Evolutionary conservation across 2,888 invertebrate species (phyloP).

Genomic region (Ligdia adustata): DNA sequence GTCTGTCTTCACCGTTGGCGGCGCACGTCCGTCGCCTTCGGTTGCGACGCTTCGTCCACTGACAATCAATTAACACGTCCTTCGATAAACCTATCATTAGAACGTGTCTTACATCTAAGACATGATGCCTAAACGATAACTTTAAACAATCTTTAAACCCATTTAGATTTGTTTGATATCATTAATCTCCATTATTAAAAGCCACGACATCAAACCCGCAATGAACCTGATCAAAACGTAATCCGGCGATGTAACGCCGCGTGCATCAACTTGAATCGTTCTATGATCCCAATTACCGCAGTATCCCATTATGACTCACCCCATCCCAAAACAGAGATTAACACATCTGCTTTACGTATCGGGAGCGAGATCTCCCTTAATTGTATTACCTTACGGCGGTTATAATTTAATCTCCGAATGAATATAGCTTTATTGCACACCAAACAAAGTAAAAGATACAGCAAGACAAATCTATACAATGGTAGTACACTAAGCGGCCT

Average conservation of each 20-base stretch:
- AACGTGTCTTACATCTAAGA: too few relatives aligned
- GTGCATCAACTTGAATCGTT: slow-evolving; percentile 29
- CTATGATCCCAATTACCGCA: slow-evolving; percentile 35
- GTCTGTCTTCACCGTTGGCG: slow-evolving; percentile 26
- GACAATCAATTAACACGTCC: slow-evolving; percentile 23
- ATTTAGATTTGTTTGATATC: too few relatives aligned
- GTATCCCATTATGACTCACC: slow-evolving; percentile 32
- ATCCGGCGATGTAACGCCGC: slow-evolving; percentile 17
- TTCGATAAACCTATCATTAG: too few relatives aligned
- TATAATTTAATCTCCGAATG: slow-evolving; percentile 59
- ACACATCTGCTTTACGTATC: slow-evolving; percentile 45
- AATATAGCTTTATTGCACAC: too few relatives aligned
- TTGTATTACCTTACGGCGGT: slow-evolving; percentile 43
- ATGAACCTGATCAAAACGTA: slow-evolving; percentile 21
- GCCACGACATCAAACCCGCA: slow-evolving; percentile 7
- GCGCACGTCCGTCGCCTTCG: slow-evolving; percentile 13
- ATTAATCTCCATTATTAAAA: slow-evolving; percentile 3
- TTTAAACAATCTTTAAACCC: too few relatives aligned
- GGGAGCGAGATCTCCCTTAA: slow-evolving; percentile 45
- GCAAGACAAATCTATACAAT: too few relatives aligned
- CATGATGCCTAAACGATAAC: too few relatives aligned
- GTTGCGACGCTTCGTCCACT: not conserved
- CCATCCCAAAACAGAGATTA: slow-evolving; percentile 47
- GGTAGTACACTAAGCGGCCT: too few relatives aligned
- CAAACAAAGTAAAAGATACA: too few relatives aligned